phyloP scores from a whole-genome alignment of 1,140 invertebrate genomes.

The Eupristina koningsbergeri region DNA sequence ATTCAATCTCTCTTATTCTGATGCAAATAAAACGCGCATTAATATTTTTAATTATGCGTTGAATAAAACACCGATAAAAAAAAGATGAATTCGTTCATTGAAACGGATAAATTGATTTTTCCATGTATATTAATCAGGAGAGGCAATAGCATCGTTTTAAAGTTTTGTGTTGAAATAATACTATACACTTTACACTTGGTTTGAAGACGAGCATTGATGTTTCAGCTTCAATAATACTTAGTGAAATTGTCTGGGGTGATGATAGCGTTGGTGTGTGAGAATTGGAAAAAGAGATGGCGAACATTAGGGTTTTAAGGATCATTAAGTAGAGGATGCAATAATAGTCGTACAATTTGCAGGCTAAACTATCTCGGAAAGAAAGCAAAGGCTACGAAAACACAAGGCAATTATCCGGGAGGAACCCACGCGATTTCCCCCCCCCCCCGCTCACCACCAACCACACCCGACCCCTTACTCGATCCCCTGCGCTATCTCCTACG shows the following conservation, averaged over 20 bases:
- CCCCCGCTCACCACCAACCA: no score
- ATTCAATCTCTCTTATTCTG: background rate
- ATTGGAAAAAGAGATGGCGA: background rate
- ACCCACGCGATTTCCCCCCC: background rate
- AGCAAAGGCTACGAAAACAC: background rate
- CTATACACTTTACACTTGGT: background rate
- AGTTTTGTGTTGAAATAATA: background rate
- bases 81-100: background rate
- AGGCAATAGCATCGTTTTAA: background rate
- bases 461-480: no score
- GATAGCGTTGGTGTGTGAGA: background rate
- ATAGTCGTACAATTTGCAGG: background rate
- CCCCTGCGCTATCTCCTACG: no score
- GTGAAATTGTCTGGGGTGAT: background rate
- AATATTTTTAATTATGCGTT: background rate
- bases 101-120: background rate
- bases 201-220: background rate
- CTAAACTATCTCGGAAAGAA: background rate
- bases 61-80: background rate
- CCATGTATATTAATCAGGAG: background rate
- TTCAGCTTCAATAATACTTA: background rate
- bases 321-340: background rate
- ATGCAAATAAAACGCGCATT: background rate
- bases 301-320: background rate
- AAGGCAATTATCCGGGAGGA: constrained; percentile 15